These are phyloP conservation scores for Oligia strigilis DNA, from an alignment of 2,888 invertebrate species.

Conservation along the genomic window DNA sequence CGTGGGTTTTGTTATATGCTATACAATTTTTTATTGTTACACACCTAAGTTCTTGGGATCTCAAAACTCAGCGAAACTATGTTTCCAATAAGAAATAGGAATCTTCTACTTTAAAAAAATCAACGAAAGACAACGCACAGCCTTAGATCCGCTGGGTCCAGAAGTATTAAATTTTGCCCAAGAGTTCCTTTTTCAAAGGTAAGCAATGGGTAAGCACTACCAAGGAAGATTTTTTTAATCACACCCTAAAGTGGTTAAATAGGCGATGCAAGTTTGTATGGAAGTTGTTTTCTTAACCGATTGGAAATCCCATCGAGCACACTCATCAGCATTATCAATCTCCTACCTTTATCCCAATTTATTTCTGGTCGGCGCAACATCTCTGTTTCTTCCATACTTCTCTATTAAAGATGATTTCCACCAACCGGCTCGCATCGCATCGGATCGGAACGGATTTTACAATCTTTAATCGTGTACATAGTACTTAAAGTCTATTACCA, in stretches of 20 bases:
- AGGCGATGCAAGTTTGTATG: not conserved
- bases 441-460: too few species aligned
- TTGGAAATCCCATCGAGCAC: not conserved
- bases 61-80: not conserved
- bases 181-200: not conserved
- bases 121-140: not conserved
- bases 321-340: too few species aligned
- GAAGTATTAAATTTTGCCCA: too few species aligned
- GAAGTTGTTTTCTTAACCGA: not conserved
- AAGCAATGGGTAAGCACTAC: accelerated
- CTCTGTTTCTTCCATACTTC: too few species aligned
- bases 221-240: not conserved
- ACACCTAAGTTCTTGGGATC: not conserved
- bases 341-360: too few species aligned
- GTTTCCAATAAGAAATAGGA: not conserved
- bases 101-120: too few species aligned
- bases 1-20: not conserved
- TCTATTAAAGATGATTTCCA: too few species aligned
- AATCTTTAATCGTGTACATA: too few species aligned
- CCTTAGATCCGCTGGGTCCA: too few species aligned
- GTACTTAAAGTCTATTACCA: too few species aligned
- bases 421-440: too few species aligned
- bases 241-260: not conserved
- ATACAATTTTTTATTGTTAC: not conserved
- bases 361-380: too few species aligned